Base-by-base conservation (phyloP, 2,797 vertebrate species). In the Aulostomus chinensis region DNA sequence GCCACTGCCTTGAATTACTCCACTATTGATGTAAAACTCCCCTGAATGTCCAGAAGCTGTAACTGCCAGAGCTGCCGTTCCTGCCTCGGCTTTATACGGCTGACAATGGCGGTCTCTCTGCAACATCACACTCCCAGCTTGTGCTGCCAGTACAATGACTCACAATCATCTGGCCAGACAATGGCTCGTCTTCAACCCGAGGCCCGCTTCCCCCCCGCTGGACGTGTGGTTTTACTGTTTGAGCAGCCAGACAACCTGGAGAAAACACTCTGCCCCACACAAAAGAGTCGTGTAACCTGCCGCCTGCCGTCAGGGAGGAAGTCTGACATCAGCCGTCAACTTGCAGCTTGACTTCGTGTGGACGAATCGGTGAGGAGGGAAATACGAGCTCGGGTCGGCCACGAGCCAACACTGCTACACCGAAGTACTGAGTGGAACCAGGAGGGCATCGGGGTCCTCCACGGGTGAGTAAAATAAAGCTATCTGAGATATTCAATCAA, bases 241-340 rank as follows among this genome's bases (percentile, higher is more conserved):
- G 54, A 43, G 42, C 58, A 58, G 65, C 66, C 32, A 43, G 14
- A 41, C 71, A 71, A 77, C 76, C 66, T 63, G 74, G 70, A 72
- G 49, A 42, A 78, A 70, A 76, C 14, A 37, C 43, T 29, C 52
- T 7, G 24, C 1, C 9, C 12, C 4, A 13, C 54, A 67, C 64
- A 75, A 76, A 81, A 55, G 64, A 63, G 67, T 77, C 9, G 55
- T 79, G 60, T 58, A 59, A 72, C 71, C 79, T 64, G 68, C 40
- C 21, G 22, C 17, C 52, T 16, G 51, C 39, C 12, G 39, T 17
- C 34, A 36, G 14, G n/a, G 18, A n/a, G 10, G 29, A 20, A 12
- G n/a, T n/a, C n/a, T n/a, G n/a, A n/a, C n/a, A n/a, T n/a, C n/a
- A n/a, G n/a, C n/a, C n/a, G n/a, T n/a, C n/a, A n/a, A n/a, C n/a